Percentiles rank a stretch among this genome's conserved stretches.
phyloP scores from a whole-genome alignment of 2,888 invertebrate species.

The Teleiodes luculella region DNA sequence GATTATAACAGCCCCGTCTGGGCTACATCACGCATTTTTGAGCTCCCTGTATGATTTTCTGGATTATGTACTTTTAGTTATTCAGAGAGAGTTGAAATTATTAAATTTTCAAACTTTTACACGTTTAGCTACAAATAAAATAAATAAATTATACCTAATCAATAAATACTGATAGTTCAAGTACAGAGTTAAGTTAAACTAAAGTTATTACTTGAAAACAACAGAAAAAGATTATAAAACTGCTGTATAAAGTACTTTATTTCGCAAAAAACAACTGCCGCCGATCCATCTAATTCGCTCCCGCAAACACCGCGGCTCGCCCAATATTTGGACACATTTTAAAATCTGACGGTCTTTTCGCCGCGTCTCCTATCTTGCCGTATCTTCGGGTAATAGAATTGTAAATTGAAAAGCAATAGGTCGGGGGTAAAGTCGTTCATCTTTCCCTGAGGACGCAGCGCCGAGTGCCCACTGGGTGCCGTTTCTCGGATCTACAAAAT shows the following conservation, averaged over 20 bases:
- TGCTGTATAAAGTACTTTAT: not conserved
- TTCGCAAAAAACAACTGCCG: not conserved
- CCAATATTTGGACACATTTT: constrained; percentile 43
- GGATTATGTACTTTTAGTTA: too few relatives aligned
- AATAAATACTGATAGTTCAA: too few relatives aligned
- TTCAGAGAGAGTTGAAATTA: too few relatives aligned
- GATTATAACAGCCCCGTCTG: too few relatives aligned
- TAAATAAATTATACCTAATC: not conserved
- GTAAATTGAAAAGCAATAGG: constrained; percentile 51
- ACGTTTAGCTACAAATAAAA: not conserved
- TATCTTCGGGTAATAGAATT: constrained; percentile 43
- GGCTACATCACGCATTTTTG: too few relatives aligned
- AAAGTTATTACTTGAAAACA: too few relatives aligned
- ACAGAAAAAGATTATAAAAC: too few relatives aligned
- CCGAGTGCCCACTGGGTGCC: too few relatives aligned
- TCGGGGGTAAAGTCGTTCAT: constrained; percentile 40
- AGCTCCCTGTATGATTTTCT: too few relatives aligned
- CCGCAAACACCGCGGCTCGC: constrained; percentile 36
- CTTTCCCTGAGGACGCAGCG: constrained; percentile 26
- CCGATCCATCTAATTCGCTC: constrained; percentile 1
- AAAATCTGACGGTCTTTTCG: constrained; percentile 33
- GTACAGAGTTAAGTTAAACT: too few relatives aligned
- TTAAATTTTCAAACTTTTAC: not conserved
- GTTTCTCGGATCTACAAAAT: too few relatives aligned
- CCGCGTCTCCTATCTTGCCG: constrained; percentile 29